Evolutionary conservation across 2,797 vertebrate genomes (phyloP), one percentile per base, ranked within the genome.

Genomic region (Muraenolepis orangiensis): DNA sequence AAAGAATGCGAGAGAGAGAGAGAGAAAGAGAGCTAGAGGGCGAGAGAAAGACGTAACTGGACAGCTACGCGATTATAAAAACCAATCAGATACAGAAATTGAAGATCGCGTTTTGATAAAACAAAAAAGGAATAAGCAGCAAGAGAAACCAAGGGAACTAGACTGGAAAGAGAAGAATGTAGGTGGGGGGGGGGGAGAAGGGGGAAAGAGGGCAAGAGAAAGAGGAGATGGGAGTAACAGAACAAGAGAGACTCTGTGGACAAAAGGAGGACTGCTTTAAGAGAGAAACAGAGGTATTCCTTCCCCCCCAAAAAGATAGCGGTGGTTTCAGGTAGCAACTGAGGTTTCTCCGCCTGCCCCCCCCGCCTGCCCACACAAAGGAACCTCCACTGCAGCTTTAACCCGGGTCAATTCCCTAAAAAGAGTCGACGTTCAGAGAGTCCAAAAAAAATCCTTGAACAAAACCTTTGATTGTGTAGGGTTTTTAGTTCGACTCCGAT

Each of bases 181-280:
- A 51, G 26, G 70, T 7, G 8, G 28, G 14, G 6, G 10, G 4
- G 16, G 6, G 40, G 28, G 69, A 31, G 72, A 66, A 64, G 69
- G 42, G 36, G 11, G 71, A 83, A 74, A 84, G 76, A n/a, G 28
- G 42, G 66, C 32, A 76, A 66, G 70, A 79, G 66, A 77, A 80
- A 77, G 64, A 73, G 36, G 13, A 76, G 72, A 80, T 57, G 61
- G 66, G 72, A 85, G 68, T 78, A 82, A 79, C 72, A 34, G 77
- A 67, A 80, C 74, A n/a, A 38, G 81, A 79, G 82, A 80, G 74
- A 78, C 77, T 73, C 34, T 23, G 57, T 72, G 12, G 16, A 88
- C 80, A 89, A 90, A 87, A 77, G 79, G 69, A 77, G 77, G 72
- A 74, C 42, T 74, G 77, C 14, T 69, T 14, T 36, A 70, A 26